Evolutionary conservation across 2,113 vertebrate species (phyloP).

Genomic region (Cephalopterus ornatus): DNA sequence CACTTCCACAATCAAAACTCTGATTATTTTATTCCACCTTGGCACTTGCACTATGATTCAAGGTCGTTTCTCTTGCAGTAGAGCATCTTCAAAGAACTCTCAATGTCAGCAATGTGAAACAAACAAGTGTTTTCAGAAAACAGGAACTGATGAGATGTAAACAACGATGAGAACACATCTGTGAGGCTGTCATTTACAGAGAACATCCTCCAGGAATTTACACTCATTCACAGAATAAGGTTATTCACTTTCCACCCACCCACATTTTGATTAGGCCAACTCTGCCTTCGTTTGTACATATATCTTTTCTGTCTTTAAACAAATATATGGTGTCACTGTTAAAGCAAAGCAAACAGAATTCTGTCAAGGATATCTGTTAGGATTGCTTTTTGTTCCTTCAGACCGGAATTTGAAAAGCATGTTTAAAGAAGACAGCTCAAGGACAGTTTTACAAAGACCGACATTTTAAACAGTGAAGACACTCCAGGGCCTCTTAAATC

Average conservation of each 20-base stretch:
- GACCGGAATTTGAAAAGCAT: neutral
- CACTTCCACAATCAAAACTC: neutral
- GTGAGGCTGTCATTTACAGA: neutral
- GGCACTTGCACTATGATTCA: neutral
- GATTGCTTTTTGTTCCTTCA: neutral
- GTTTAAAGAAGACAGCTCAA: constrained; percentile 6
- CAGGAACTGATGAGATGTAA: constrained; percentile 40
- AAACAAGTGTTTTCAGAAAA: constrained; percentile 16
- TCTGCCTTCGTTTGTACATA: neutral
- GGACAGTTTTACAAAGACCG: neutral
- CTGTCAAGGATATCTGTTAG: neutral
- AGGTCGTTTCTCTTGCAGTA: neutral
- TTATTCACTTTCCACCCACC: neutral
- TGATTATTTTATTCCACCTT: neutral
- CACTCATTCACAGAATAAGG: neutral
- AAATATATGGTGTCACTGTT: neutral
- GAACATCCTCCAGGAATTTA: neutral
- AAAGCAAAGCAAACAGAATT: constrained; percentile 16
- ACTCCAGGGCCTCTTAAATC: neutral
- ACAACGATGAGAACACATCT: neutral
- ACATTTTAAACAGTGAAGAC: neutral
- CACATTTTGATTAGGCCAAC: neutral
- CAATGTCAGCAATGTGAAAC: neutral
- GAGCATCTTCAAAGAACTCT: neutral
- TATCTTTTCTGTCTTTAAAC: neutral